Base-by-base conservation (phyloP, 2,888 invertebrate genomes). In the Cephus spinipes region DNA sequence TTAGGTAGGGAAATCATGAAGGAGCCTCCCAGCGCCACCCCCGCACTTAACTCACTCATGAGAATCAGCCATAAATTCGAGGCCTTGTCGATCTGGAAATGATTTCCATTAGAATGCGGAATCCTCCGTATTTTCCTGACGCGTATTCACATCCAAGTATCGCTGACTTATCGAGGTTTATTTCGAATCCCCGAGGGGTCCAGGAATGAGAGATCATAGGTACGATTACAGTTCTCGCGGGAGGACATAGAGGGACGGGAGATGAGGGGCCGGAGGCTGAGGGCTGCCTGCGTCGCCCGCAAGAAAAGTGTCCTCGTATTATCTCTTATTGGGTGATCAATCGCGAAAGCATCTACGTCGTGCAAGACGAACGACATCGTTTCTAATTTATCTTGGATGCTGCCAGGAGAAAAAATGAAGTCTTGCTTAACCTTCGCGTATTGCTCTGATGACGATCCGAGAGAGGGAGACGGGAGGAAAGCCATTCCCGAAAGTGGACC, bases 181-280 rank as follows among this genome's bases (percentile, higher is more conserved):
- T 23, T 55, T 55, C 23, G 9, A 55, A 55, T 55, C 55, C 55
- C 23, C 55, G 55, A 23, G 55, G 55, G 6, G 9, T 55, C 23
- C 23, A 55, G 55, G 55, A 55, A 55, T 23, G 55, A 55, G 23
- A 55, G 55, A 23, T 55, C 23, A 9, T 9, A 55, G 55, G 30
- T 73, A 23, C 36, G 76, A 73, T 79, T 76, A 40, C 71, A 73
- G 35, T 55, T 33, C 73, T 36, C 55, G 30, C 40, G 12, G 4
- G 23, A 35, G 32, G 55, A 40, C 36, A 79, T 69, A 73, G 77
- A 76, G 80, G 55, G 35, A 74, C 36, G 78, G 40, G 76, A 71
- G 73, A 78, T 75, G 76, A 73, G 75, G 40, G 69, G 73, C 69
- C 32, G 76, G 32, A 73, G 40, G 69, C 30, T 6, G 71, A 12